A percentile compares a stretch with the other conserved stretches of the same genome.
These are phyloP conservation scores for Drosophila navojoa DNA, from an alignment of 1,140 invertebrate genomes.

Conservation along the genomic window DNA sequence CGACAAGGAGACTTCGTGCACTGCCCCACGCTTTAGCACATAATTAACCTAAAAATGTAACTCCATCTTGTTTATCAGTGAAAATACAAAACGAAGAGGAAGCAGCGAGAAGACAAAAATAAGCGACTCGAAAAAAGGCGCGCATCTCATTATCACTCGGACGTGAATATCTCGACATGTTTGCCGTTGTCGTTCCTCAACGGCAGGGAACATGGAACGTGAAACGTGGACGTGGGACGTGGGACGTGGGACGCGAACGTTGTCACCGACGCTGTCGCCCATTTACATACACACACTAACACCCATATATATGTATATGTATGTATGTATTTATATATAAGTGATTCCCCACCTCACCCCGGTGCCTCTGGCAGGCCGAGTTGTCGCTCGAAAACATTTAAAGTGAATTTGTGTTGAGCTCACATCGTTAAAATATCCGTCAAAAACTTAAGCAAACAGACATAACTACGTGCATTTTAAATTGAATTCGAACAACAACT, in stretches of 20 bases:
- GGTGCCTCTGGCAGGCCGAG: slow-evolving; percentile 14
- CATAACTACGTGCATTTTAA: slow-evolving; percentile 83
- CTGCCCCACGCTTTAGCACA: slow-evolving; percentile 78
- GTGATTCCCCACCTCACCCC: slow-evolving; percentile 6
- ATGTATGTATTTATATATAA: slow-evolving; percentile 6
- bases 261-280: slow-evolving; percentile 58
- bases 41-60: slow-evolving; percentile 84
- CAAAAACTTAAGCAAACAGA: slow-evolving; percentile 83
- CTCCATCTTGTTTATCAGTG: slow-evolving; percentile 82
- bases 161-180: slow-evolving; percentile 83
- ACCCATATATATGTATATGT: slow-evolving; percentile 6
- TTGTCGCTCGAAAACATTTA: slow-evolving; percentile 69
- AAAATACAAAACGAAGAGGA: slow-evolving; percentile 55
- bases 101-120: slow-evolving; percentile 31
- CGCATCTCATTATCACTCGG: slow-evolving; percentile 84
- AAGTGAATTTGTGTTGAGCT: slow-evolving; percentile 84
- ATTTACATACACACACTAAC: slow-evolving; percentile 32
- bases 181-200: slow-evolving; percentile 76
- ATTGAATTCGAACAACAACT: slow-evolving; percentile 77
- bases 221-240: slow-evolving; percentile 36
- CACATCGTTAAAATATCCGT: slow-evolving; percentile 83
- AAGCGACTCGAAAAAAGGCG: slow-evolving; percentile 73
- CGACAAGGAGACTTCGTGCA: slow-evolving; percentile 31
- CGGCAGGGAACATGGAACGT: slow-evolving; percentile 46
- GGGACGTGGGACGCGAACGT: slow-evolving; percentile 49